Evolutionary conservation across 2,113 vertebrate genomes (phyloP).

Genomic region (Cyphomyrus plagiostoma): DNA sequence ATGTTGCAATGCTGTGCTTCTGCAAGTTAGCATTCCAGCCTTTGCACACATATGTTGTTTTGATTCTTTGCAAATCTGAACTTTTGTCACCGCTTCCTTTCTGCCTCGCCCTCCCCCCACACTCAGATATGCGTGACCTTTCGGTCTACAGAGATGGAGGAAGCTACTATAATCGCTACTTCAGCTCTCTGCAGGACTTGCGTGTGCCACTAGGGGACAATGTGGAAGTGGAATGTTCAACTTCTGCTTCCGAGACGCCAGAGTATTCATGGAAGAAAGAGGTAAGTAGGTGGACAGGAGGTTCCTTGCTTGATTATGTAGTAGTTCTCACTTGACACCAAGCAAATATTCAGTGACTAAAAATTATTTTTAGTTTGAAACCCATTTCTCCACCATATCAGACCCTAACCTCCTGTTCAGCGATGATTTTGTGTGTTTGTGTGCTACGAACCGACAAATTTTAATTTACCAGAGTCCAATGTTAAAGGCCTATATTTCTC

Average conservation of each 20-base stretch:
- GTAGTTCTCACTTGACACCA: not conserved
- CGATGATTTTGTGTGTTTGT: not conserved
- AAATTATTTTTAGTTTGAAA: not conserved
- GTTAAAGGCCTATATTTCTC: not conserved
- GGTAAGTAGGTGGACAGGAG: slow-evolving; percentile 37
- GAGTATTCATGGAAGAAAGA: slow-evolving; percentile 57
- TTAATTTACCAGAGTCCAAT: not conserved
- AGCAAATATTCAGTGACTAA: not conserved
- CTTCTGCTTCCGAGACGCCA: slow-evolving; percentile 52
- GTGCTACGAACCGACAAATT: not conserved
- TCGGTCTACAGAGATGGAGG: slow-evolving; percentile 32
- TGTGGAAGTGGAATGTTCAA: slow-evolving; percentile 55
- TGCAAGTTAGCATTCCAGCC: not conserved
- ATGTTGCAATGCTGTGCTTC: not conserved
- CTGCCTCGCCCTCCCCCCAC: not conserved
- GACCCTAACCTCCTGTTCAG: not conserved
- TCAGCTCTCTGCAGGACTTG: slow-evolving; percentile 39
- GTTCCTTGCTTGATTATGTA: not conserved
- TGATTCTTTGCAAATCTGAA: not conserved
- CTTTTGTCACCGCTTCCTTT: slow-evolving; percentile 8
- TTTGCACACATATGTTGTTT: not conserved
- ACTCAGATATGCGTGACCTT: slow-evolving; percentile 50
- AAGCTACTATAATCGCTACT: slow-evolving; percentile 40
- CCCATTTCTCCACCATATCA: not conserved
- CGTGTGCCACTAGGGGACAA: slow-evolving; percentile 47